Conservation (phyloP, 2,888 invertebrate genomes). For the Ischnus inquisitorius region DNA sequence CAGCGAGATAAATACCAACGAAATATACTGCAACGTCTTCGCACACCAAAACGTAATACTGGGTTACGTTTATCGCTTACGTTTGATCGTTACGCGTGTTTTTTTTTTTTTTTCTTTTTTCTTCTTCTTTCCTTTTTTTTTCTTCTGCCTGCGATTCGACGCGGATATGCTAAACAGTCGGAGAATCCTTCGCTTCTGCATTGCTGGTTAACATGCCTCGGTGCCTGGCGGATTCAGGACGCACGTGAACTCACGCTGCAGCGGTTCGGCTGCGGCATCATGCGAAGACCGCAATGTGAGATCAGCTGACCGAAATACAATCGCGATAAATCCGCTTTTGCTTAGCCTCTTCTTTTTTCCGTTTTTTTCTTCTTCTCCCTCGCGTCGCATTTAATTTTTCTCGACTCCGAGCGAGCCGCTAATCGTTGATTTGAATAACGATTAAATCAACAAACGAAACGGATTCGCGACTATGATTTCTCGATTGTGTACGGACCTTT, state of each 20-base stretch:
- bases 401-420: constrained; percentile 43
- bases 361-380: constrained; percentile 16
- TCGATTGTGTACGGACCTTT: constrained; percentile 11
- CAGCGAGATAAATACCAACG: background rate
- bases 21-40: constrained; percentile 8
- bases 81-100: background rate
- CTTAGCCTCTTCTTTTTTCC: constrained; percentile 8
- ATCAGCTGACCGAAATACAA: constrained; percentile 65
- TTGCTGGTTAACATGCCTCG: background rate
- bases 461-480: constrained; percentile 56
- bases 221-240: constrained; percentile 10
- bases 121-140: background rate
- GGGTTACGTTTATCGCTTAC: constrained; percentile 4
- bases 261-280: constrained; percentile 6
- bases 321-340: constrained; percentile 38
- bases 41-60: background rate
- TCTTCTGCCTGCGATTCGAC: constrained; percentile 26
- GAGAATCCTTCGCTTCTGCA: constrained; percentile 23
- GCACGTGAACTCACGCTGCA: constrained; percentile 17
- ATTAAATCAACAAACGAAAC: constrained; percentile 64
- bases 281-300: constrained; percentile 52
- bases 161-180: constrained; percentile 31
- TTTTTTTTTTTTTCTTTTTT: constrained; percentile 7
- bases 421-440: constrained; percentile 62
- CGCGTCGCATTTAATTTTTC: constrained; percentile 1